Base-by-base conservation (phyloP, 2,888 invertebrate species). In the Eupeodes luniger region DNA sequence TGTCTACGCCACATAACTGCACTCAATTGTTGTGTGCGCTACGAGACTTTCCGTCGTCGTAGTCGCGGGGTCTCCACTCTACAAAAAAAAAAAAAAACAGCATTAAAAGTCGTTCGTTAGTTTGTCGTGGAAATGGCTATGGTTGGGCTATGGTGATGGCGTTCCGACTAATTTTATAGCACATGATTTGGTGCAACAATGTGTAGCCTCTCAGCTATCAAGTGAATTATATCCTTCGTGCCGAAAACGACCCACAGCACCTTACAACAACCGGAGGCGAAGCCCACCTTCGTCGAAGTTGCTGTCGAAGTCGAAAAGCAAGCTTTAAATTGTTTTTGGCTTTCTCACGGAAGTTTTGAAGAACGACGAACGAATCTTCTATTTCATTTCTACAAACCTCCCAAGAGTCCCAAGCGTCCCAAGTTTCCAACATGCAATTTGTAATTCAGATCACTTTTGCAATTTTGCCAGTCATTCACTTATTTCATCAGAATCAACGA, bases 1-100 rank as follows among this genome's bases (percentile, higher is more conserved):
- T 87, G 87, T 87, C 84, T 87, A 77, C 61, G 80, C 70, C 76
- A 81, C 78, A 83, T 84, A 78, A 84, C 87, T 80, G 83, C 76
- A 74, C 67, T 80, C 79, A 61, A 77, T 81, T 87, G 72, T 83
- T 67, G 16, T 77, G 51, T 74, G 78, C 72, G 49, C 62, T 69
- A 62, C 62, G 47, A 53, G 59, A 72, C 47, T 40, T 40, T 27
- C 27, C 40, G 40, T 40, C 40, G 40, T 9, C 40, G 40, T 5
- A 6, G 36, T 36, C 36, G 36, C 36, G 40, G 40, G 59, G 74
- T 62, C 51, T 69, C 51, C 47, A 49, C 47, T 40, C 19, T n/a
- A 40, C 6, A 40, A 5, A 36, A 51, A 34, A 59, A n/a, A 27
- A 27, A 27, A 2, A 27, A 27, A 27, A 27, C 27, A 27, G 9